A percentile compares a stretch with the other conserved stretches of the same genome.
phyloP scores from a whole-genome alignment of 2,888 invertebrate genomes.

The Temnothorax ravouxi region DNA sequence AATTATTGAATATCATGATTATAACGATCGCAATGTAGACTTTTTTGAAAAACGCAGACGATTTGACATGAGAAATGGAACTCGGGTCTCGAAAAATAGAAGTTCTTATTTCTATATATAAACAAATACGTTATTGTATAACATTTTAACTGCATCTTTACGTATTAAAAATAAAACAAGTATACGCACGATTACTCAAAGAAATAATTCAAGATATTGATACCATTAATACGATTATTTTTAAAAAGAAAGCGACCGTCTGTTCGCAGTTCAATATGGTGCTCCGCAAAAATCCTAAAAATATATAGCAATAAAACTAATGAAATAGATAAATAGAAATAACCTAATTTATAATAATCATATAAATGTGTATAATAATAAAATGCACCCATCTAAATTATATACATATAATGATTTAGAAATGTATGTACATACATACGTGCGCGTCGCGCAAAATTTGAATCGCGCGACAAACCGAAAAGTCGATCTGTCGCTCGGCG shows the following conservation, averaged over 20 bases:
- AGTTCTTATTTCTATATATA: neutral
- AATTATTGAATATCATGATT: too few species aligned
- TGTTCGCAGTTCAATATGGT: neutral
- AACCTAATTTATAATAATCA: too few species aligned
- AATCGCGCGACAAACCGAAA: slow-evolving; percentile 1
- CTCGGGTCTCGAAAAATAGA: neutral
- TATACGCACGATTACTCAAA: too few species aligned
- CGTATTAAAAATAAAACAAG: neutral
- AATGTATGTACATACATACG: too few species aligned
- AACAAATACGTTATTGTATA: neutral
- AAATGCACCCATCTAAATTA: too few species aligned
- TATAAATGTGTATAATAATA: too few species aligned
- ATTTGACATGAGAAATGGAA: neutral
- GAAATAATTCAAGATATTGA: neutral
- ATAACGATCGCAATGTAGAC: too few species aligned
- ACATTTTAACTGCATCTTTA: neutral
- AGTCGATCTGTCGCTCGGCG: slow-evolving; percentile 8
- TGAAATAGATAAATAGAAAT: neutral
- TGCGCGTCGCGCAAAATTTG: neutral
- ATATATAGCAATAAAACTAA: neutral
- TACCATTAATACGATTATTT: neutral
- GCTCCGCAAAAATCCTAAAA: neutral
- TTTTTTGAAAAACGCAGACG: neutral
- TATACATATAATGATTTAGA: too few species aligned
- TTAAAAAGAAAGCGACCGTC: neutral